Evolutionary conservation across 2,888 invertebrate species (phyloP).

Genomic region (Panzeria rudis): DNA sequence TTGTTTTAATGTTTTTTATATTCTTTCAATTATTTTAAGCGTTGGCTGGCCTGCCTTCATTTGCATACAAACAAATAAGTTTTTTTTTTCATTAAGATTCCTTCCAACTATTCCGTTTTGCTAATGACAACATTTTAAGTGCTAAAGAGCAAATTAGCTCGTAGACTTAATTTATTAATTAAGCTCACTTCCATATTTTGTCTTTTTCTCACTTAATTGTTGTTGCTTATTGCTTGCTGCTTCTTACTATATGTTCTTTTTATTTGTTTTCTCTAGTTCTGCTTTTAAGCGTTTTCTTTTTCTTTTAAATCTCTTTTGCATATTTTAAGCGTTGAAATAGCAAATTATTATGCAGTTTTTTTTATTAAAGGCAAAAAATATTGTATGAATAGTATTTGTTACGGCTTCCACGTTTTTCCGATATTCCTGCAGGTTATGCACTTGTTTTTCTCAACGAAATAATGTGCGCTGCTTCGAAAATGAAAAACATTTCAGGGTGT

Average conservation of each 20-base stretch:
- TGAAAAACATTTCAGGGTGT: not conserved
- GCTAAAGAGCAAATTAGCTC: slow-evolving; percentile 25
- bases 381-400: not conserved
- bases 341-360: slow-evolving; percentile 24
- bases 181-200: slow-evolving; percentile 37
- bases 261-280: not conserved
- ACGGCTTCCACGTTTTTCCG: slow-evolving; percentile 26
- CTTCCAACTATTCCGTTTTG: not conserved
- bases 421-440: slow-evolving; percentile 8
- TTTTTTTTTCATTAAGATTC: not conserved
- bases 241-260: not conserved
- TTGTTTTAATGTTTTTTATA: not conserved
- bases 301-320: not conserved
- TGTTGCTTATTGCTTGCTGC: not conserved
- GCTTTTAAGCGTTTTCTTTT: not conserved
- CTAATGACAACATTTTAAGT: not conserved
- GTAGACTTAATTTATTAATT: slow-evolving; percentile 55
- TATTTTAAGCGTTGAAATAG: not conserved
- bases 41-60: not conserved
- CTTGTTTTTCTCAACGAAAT: slow-evolving; percentile 5
- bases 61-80: not conserved
- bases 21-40: slow-evolving; percentile 20
- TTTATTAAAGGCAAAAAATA: not conserved
- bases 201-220: slow-evolving; percentile 22
- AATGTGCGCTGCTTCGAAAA: not conserved